Percentiles rank a stretch among this genome's conserved stretches.
phyloP scores from a whole-genome alignment of 1,140 invertebrate species.

The Daktulosphaira vitifoliae region DNA sequence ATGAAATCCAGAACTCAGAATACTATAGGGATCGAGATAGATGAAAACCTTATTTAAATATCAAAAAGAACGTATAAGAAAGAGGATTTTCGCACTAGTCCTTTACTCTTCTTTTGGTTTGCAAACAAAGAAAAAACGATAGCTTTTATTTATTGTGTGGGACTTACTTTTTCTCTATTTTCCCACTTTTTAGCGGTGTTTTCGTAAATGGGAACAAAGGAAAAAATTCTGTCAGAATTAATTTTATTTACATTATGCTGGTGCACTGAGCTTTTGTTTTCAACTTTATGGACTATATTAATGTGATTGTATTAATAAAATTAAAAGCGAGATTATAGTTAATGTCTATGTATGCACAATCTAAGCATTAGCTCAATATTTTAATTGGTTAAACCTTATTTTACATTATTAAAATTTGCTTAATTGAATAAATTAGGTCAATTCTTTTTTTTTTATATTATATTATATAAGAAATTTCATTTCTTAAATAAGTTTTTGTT shows the following conservation, averaged over 20 bases:
- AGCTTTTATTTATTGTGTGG: too few relatives aligned
- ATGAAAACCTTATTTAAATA: slow-evolving; percentile 21
- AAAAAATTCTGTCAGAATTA: neutral
- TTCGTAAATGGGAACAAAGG: neutral
- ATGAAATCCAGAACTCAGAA: slow-evolving; percentile 21
- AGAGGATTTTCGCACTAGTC: slow-evolving; percentile 5
- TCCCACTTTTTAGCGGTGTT: too few relatives aligned
- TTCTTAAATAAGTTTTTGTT: too few relatives aligned
- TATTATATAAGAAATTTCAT: too few relatives aligned
- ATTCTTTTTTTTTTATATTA: too few relatives aligned
- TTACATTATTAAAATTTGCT: too few relatives aligned
- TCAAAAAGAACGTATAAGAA: slow-evolving; percentile 6
- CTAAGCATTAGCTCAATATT: neutral
- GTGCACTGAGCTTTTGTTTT: neutral
- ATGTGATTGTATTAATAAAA: neutral
- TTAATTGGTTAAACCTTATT: too few relatives aligned
- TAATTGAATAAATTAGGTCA: too few relatives aligned
- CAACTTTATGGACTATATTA: neutral
- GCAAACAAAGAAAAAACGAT: too few relatives aligned
- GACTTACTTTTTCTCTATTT: neutral
- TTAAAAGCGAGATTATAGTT: neutral
- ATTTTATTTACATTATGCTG: neutral
- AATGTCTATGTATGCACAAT: neutral
- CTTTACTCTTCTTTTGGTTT: neutral
- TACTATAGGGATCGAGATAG: neutral